These are phyloP conservation scores for Pterocles burchelli DNA, from an alignment of 2,113 vertebrate genomes.

Conservation along the genomic window DNA sequence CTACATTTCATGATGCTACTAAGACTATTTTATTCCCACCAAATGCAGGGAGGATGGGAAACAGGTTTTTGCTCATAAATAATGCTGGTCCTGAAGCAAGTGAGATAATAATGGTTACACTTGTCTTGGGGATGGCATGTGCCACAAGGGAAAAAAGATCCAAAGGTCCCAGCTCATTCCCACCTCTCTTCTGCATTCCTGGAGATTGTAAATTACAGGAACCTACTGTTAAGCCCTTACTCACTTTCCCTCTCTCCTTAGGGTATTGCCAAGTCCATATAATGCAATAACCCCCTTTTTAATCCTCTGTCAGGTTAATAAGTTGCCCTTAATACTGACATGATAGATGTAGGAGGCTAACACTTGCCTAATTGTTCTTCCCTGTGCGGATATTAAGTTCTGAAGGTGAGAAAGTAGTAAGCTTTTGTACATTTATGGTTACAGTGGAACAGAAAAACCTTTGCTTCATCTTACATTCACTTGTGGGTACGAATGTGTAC, in stretches of 20 bases:
- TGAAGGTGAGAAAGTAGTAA: background rate
- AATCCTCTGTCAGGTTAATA: background rate
- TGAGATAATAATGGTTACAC: background rate
- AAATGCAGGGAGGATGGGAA: background rate
- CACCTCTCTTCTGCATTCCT: background rate
- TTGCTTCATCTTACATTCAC: background rate
- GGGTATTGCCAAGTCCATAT: background rate
- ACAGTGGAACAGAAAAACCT: background rate
- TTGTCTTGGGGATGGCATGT: background rate
- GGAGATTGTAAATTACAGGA: background rate
- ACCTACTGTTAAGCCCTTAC: background rate
- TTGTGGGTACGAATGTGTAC: accelerated
- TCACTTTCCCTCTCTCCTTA: background rate
- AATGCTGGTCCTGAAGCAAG: background rate
- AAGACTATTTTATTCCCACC: background rate
- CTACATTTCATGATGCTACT: background rate
- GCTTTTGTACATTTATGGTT: background rate
- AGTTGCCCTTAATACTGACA: background rate
- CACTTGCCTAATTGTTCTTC: background rate
- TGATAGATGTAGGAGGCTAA: background rate
- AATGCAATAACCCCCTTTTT: background rate
- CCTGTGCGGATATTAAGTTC: background rate
- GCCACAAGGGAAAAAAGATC: background rate
- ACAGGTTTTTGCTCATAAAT: background rate
- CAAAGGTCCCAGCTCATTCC: background rate